Evolutionary conservation across 2,113 vertebrate genomes (phyloP).

Genomic region (Neogale vison): DNA sequence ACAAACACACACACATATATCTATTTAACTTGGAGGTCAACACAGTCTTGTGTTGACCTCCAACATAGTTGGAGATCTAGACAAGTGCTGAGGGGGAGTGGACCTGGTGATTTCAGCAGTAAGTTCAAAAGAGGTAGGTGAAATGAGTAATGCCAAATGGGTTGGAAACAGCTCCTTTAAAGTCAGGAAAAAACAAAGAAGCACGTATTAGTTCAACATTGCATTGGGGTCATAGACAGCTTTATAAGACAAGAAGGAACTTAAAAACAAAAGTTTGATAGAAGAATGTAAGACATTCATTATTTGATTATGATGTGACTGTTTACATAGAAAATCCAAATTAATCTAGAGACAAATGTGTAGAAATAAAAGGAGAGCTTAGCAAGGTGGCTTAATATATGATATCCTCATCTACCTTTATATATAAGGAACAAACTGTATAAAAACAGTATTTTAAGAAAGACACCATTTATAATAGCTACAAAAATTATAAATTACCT

Average conservation of each 20-base stretch:
- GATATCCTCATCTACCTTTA: not conserved
- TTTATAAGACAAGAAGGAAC: not conserved
- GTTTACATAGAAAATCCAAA: not conserved
- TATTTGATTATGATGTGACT: not conserved
- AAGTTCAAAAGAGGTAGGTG: not conserved
- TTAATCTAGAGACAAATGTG: not conserved
- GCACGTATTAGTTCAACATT: not conserved
- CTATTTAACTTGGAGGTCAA: not conserved
- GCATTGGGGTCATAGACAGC: not conserved
- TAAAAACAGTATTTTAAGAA: not conserved
- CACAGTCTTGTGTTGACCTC: not conserved
- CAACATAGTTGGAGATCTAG: not conserved
- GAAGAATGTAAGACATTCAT: not conserved
- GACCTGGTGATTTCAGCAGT: not conserved
- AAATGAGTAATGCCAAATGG: not conserved
- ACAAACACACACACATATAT: not conserved
- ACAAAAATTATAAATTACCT: not conserved
- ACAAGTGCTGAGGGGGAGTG: not conserved
- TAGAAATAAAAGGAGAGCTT: conserved; percentile 23
- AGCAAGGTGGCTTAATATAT: not conserved
- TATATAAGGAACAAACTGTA: not conserved
- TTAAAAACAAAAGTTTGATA: not conserved
- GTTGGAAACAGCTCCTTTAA: not conserved
- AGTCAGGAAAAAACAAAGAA: not conserved
- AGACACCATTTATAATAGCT: not conserved